Base-by-base conservation (phyloP, 2,113 vertebrate genomes). In the Labeo rohita region DNA sequence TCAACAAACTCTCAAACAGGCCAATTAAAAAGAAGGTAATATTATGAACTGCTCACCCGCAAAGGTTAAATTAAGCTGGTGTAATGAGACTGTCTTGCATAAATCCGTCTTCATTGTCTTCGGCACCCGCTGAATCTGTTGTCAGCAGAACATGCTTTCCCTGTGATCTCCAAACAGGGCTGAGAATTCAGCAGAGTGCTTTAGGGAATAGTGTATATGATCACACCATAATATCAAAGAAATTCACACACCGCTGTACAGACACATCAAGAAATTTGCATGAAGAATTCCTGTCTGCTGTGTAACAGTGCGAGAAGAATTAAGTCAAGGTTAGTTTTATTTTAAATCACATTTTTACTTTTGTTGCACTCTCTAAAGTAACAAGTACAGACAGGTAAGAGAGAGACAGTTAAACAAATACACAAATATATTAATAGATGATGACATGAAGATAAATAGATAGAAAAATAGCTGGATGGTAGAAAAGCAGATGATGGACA, bases 21-120 rank as follows among this genome's bases (percentile, higher is more conserved):
- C 18, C 78, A 85, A 80, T 91, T 91, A 88, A 85, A 75, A 74
- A 83, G 83, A 76, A 77, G 6, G 15, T 76, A 50, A 65, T 84
- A 68, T 68, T 84, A 87, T 92, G 91, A 76, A 78, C 83, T 59
- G 66, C 74, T 82, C 56, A 28, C 83, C 63, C 63, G 72, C 74
- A 88, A 87, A 88, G 73, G 61, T 89, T 86, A 87, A 89, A 87
- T 72, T 36, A 78, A 77, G 49, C 3, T 65, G 18, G 61, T 84
- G 21, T 66, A 78, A 86, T 86, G 49, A 89, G 52, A 79, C 75
- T 36, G 77, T 36, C 43, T 61, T 39, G 61, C 61, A 45, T 28
- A 75, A 73, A 78, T 18, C n/a, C 16, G 2, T 66, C 70, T 79
- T 56, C 82, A 79, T 85, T 39, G 16, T 65, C 21, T 79, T 34